These are phyloP conservation scores for Drosophila ogumai DNA, from an alignment of 1,140 invertebrate genomes.

Conservation along the genomic window DNA sequence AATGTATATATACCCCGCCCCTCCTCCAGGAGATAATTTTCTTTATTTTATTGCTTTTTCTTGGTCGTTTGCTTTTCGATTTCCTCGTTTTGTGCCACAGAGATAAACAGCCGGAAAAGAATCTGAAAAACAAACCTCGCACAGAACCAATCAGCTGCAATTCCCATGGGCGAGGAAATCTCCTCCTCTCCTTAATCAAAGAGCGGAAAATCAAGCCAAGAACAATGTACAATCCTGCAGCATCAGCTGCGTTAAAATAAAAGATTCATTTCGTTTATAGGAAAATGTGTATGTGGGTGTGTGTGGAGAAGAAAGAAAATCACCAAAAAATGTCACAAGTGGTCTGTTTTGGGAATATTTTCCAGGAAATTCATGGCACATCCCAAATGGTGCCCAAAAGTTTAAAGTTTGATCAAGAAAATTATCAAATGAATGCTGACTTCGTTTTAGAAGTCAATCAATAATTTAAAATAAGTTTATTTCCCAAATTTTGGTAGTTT, in stretches of 20 bases:
- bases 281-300: conserved; percentile 24
- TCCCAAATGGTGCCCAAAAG: conserved; percentile 8
- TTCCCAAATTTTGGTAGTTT: neutral
- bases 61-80: conserved; percentile 42
- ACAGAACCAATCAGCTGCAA: conserved; percentile 69
- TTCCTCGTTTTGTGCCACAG: conserved; percentile 23
- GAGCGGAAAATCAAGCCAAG: conserved; percentile 45
- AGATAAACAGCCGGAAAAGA: conserved; percentile 40
- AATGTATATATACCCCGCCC: neutral
- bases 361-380: neutral
- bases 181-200: conserved; percentile 58
- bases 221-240: conserved; percentile 51
- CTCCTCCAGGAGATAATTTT: conserved; percentile 12
- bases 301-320: neutral
- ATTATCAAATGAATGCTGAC: neutral
- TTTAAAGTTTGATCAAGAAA: conserved; percentile 1
- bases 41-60: conserved; percentile 30
- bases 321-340: conserved; percentile 41
- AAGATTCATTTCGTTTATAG: conserved; percentile 47
- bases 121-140: conserved; percentile 41
- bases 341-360: conserved; percentile 13
- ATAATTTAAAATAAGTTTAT: neutral
- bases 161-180: conserved; percentile 42
- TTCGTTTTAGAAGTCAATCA: no score
- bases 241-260: conserved; percentile 50